phyloP scores from a whole-genome alignment of 2,113 vertebrate species.

The Poeciliopsis prolifica region DNA sequence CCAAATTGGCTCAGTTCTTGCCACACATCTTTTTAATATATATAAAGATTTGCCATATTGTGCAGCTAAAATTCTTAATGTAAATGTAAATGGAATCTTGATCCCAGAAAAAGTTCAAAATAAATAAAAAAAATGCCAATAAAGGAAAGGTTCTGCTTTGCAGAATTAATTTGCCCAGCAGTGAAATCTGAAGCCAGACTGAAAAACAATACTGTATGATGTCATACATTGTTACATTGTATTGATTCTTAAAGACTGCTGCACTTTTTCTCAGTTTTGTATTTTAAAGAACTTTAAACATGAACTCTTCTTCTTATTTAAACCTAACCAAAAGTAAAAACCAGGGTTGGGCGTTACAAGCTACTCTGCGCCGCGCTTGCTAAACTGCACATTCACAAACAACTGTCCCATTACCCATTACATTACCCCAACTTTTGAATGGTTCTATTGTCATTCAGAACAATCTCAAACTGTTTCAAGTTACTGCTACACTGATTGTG shows the following conservation, averaged over 20 bases:
- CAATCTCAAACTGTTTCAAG: background rate
- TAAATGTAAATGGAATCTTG: too few relatives aligned
- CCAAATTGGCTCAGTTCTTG: background rate
- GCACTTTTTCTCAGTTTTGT: background rate
- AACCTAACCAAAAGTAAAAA: background rate
- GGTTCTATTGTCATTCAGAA: background rate
- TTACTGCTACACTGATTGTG: background rate
- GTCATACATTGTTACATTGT: background rate
- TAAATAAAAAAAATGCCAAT: too few relatives aligned
- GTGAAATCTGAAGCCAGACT: too few relatives aligned
- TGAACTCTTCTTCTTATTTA: background rate
- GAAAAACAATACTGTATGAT: too few relatives aligned
- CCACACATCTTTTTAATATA: background rate
- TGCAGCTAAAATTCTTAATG: too few relatives aligned
- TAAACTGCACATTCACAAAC: background rate
- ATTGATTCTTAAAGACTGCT: background rate
- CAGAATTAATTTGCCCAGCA: too few relatives aligned
- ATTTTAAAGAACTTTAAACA: background rate
- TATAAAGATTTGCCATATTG: background rate
- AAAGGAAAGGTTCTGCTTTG: too few relatives aligned
- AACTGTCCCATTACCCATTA: too few relatives aligned
- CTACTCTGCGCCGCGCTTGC: background rate
- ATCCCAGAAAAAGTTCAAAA: too few relatives aligned
- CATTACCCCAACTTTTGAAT: background rate
- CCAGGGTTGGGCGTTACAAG: background rate